Base-by-base conservation (phyloP, 2,888 invertebrate genomes). In the Malthinus flaveolus region DNA sequence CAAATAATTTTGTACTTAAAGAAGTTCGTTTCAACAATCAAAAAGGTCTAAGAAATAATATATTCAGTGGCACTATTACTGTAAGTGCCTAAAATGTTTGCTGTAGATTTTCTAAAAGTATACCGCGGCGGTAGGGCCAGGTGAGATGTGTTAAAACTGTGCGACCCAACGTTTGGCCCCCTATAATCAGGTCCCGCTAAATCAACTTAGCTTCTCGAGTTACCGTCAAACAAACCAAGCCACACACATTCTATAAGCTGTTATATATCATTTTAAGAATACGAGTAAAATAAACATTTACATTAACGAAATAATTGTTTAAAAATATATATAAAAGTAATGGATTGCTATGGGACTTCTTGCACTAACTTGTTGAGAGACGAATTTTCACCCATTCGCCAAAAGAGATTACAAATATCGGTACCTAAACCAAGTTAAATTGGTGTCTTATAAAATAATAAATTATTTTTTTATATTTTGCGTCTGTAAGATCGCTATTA, bases 221-320 rank as follows among this genome's bases (percentile, higher is more conserved):
- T 67, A 67, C 67, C 59, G 63, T 63, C 62, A 66, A 42, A 61
- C 63, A 67, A 65, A 67, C 63, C 62, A 32, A 57, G 59, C 65
- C 66, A 68, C 66, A 64, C 68, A 68, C 66, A 59, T 57, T 49
- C 50, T 45, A 42, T 36, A 56, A 56, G 59, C 46, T 59, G 59
- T 56, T 51, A 42, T 23, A 35, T 42, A 46, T 59, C 59, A 59
- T 49, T 32, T n/a, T 23, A 11, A 23, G 36, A 23, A 42, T 42
- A 13, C 15, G 23, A 42, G 39, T 42, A 42, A 42, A 42, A 42
- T 15, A 42, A 42, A 42, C 39, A 42, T 15, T 13, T 3, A 15
- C 15, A 42, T 23, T 23, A 23, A 23, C 23, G 23, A 23, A 23
- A 23, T 23, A 23, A 23, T 23, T 23, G 5, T 23, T 23, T 23